phyloP scores from a whole-genome alignment of 2,888 invertebrate genomes.

The Rhagonycha fulva region DNA sequence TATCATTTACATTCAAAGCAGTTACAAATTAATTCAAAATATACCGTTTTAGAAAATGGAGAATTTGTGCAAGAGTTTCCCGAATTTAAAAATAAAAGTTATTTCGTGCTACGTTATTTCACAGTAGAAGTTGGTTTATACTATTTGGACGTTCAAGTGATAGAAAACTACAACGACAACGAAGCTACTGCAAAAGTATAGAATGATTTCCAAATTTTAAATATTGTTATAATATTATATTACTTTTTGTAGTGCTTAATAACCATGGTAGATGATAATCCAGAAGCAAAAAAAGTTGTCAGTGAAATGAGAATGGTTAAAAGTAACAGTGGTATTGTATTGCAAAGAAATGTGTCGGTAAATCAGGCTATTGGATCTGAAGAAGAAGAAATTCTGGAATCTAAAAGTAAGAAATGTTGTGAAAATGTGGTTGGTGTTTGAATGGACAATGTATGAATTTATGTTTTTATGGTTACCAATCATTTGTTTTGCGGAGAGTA shows the following conservation, averaged over 20 bases:
- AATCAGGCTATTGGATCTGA: constrained; percentile 6
- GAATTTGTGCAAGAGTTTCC: background rate
- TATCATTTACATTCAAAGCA: background rate
- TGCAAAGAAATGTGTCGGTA: constrained; percentile 4
- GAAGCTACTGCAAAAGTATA: background rate
- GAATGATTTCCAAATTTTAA: background rate
- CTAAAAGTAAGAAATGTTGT: too few relatives aligned
- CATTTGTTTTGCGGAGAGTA: too few relatives aligned
- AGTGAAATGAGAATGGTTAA: background rate
- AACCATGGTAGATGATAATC: constrained; percentile 9
- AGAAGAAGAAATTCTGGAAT: background rate
- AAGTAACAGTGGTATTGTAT: background rate
- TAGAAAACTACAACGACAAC: background rate
- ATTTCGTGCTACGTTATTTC: constrained; percentile 7
- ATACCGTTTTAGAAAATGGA: background rate
- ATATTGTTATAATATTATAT: background rate
- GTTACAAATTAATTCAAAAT: background rate
- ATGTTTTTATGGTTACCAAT: too few relatives aligned
- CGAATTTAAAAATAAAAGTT: constrained; percentile 7
- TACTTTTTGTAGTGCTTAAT: constrained; percentile 13
- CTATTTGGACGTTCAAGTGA: constrained; percentile 1
- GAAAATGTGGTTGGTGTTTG: too few relatives aligned
- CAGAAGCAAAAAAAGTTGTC: constrained; percentile 5
- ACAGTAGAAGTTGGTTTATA: constrained; percentile 5
- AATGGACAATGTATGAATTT: too few relatives aligned